Conservation (phyloP, 30 jellyfish, hydroid and myxozoan genomes). For the Mastigias papua region DNA sequence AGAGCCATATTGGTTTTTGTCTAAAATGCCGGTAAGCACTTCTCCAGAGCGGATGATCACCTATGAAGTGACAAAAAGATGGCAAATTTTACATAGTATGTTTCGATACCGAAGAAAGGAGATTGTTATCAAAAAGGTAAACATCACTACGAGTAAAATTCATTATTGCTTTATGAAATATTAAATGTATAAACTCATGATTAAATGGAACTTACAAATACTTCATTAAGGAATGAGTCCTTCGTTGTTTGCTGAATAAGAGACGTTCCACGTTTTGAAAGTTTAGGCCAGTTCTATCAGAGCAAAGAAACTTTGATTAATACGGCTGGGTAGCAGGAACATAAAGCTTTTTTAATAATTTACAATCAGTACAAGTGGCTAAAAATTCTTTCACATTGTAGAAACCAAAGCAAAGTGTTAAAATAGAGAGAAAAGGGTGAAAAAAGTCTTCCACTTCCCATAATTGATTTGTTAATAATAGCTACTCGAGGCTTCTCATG, state of each 20-base stretch:
- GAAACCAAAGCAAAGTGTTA: too few relatives aligned
- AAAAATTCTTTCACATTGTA: too few relatives aligned
- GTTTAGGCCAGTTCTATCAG: conserved; percentile 89
- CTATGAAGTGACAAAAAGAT: conserved; percentile 26
- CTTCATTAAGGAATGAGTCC: conserved; percentile 66
- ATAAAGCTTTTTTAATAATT: too few relatives aligned
- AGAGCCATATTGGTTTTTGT: conserved; percentile 98
- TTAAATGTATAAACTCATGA: not conserved
- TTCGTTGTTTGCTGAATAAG: conserved; percentile 8
- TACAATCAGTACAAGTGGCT: too few relatives aligned
- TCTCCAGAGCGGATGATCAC: conserved; percentile 96
- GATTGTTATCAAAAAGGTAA: too few relatives aligned
- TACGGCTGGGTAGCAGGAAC: too few relatives aligned
- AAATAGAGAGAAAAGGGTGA: too few relatives aligned
- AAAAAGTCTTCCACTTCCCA: too few relatives aligned
- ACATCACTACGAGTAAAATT: not conserved
- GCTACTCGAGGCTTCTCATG: too few relatives aligned
- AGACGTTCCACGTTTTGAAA: conserved; percentile 34
- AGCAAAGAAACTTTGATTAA: not conserved
- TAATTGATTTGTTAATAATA: too few relatives aligned
- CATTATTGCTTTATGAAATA: not conserved
- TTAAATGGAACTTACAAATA: conserved; percentile 26
- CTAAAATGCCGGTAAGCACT: conserved; percentile 96
- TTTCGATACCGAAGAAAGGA: too few relatives aligned
- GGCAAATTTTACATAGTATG: too few relatives aligned